Conservation (phyloP, 2,797 vertebrate species). For the Pangasius djambal region DNA sequence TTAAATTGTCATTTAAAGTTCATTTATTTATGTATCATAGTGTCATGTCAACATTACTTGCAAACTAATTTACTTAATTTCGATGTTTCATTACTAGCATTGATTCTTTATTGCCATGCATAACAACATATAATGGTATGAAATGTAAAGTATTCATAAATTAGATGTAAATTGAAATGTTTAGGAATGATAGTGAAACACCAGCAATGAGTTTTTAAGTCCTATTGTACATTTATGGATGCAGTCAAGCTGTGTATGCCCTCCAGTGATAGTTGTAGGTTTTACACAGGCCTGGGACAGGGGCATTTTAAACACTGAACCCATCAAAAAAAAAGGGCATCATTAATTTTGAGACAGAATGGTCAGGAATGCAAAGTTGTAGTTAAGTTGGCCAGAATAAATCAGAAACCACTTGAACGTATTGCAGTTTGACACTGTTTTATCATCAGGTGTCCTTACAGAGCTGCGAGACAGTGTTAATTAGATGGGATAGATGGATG, state of each 20-base stretch:
- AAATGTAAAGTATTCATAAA: too few species aligned
- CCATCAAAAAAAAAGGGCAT: neutral
- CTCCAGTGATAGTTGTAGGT: neutral
- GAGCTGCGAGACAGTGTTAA: neutral
- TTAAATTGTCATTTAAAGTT: neutral
- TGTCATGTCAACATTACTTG: neutral
- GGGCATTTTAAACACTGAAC: neutral
- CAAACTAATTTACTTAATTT: neutral
- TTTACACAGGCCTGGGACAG: neutral
- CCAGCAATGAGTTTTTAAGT: neutral
- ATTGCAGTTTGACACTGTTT: neutral
- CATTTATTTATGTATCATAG: neutral
- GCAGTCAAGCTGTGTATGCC: neutral
- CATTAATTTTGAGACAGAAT: neutral
- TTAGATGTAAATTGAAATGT: too few species aligned
- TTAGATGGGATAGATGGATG: neutral
- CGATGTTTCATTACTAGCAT: neutral
- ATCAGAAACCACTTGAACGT: neutral
- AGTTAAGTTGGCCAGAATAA: neutral
- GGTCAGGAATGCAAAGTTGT: neutral
- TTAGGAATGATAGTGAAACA: neutral
- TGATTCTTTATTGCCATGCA: neutral
- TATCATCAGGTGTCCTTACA: neutral
- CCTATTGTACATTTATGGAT: neutral
- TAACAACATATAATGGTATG: neutral